Conservation (phyloP, 1,140 invertebrate genomes). For the Brachionus koreanus region DNA sequence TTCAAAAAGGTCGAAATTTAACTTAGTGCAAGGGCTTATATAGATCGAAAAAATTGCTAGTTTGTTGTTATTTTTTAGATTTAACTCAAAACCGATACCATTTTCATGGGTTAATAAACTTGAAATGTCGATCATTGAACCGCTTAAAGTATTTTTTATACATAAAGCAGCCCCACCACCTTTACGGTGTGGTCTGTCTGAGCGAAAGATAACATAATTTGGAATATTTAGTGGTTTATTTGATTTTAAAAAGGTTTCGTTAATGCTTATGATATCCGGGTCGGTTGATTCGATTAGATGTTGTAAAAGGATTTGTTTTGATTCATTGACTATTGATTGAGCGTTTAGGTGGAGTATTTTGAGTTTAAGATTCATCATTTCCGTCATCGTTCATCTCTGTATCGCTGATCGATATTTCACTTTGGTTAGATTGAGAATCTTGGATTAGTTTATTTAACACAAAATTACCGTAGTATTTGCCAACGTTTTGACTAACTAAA, state of each 20-base stretch:
- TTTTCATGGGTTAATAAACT: not conserved
- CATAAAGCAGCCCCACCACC: not conserved
- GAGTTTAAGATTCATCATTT: not conserved
- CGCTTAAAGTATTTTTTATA: not conserved
- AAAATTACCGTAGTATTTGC: not conserved
- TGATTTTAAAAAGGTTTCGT: not conserved
- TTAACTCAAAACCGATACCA: not conserved
- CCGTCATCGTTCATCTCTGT: too few species aligned
- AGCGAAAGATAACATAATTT: not conserved
- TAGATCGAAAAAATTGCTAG: not conserved
- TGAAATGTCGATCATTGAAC: not conserved
- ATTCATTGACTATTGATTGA: constrained; percentile 10
- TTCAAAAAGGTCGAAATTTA: not conserved
- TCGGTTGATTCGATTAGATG: not conserved
- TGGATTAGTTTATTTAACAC: not conserved
- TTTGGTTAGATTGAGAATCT: too few species aligned
- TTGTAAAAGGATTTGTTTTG: not conserved
- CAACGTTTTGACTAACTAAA: not conserved
- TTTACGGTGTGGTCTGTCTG: not conserved
- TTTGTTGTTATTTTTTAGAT: not conserved
- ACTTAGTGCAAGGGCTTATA: not conserved
- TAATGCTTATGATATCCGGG: not conserved
- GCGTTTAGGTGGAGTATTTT: constrained; percentile 15
- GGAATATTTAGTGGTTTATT: not conserved
- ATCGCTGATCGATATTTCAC: too few species aligned